Evolutionary conservation across 2,888 invertebrate species (phyloP).

Genomic region (Campoplex nolae): DNA sequence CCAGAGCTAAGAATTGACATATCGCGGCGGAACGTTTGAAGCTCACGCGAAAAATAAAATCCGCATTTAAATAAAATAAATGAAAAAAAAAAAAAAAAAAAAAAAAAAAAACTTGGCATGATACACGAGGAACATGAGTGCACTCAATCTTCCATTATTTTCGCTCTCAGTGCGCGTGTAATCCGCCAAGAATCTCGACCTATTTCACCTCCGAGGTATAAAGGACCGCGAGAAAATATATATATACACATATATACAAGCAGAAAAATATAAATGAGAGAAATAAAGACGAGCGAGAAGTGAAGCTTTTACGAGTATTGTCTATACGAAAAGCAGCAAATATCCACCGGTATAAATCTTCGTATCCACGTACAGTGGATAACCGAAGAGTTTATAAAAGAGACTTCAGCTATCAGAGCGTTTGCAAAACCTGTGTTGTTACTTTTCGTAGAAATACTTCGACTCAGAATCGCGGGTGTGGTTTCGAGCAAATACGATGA

Average conservation of each 20-base stretch:
- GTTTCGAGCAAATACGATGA: background rate
- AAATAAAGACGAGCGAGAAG: slow-evolving; percentile 46
- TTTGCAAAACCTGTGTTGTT: too few species aligned
- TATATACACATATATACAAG: background rate
- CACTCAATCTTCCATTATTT: slow-evolving; percentile 54
- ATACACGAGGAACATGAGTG: slow-evolving; percentile 11
- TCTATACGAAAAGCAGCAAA: slow-evolving; percentile 45
- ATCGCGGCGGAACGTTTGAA: slow-evolving; percentile 28
- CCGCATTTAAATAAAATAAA: background rate
- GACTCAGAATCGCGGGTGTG: background rate
- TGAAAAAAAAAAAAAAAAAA: background rate
- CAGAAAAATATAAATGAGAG: slow-evolving; percentile 39
- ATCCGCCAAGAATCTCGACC: slow-evolving; percentile 52
- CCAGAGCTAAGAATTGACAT: background rate
- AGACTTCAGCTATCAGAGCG: background rate
- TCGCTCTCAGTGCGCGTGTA: slow-evolving; percentile 30
- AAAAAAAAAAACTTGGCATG: slow-evolving; percentile 2
- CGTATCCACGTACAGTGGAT: slow-evolving; percentile 15
- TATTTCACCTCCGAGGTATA: slow-evolving; percentile 50
- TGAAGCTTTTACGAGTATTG: slow-evolving; percentile 60
- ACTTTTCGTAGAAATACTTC: background rate
- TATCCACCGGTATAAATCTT: slow-evolving; percentile 39
- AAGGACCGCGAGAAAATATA: background rate
- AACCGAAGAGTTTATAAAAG: slow-evolving; percentile 18
- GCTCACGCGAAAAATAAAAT: slow-evolving; percentile 1